Conservation (phyloP, 2,113 vertebrate species). For the Sakesphorus luctuosus region DNA sequence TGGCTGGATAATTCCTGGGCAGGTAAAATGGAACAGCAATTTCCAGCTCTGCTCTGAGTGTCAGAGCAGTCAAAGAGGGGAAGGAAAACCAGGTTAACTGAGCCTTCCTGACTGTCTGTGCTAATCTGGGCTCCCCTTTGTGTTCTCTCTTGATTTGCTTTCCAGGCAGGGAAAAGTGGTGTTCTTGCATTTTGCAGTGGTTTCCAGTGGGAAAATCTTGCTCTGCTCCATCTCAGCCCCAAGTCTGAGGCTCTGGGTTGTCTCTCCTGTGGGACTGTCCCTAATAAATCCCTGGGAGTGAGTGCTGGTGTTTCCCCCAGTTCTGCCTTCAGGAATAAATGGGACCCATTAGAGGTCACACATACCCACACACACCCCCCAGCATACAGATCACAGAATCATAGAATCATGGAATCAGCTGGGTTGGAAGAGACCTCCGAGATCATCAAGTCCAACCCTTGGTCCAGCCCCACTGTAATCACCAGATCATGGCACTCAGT, state of each 20-base stretch:
- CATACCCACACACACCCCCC: accelerated
- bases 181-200: neutral
- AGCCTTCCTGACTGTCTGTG: neutral
- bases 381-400: neutral
- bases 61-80: neutral
- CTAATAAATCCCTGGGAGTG: neutral
- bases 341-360: neutral
- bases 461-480: no score
- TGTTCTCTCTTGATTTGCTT: neutral
- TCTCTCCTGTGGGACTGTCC: neutral
- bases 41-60: neutral
- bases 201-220: neutral
- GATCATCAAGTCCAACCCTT: no score
- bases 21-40: neutral
- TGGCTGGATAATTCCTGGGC: neutral
- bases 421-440: no score
- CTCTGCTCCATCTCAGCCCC: neutral
- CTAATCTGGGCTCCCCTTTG: neutral
- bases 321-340: neutral
- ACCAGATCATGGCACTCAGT: no score
- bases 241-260: neutral
- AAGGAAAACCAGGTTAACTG: neutral
- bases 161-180: neutral
- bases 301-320: neutral
- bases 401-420: no score